Evolutionary conservation across 2,113 vertebrate genomes (phyloP), one percentile per base, ranked within the genome.

Genomic region (Tupaia tana): DNA sequence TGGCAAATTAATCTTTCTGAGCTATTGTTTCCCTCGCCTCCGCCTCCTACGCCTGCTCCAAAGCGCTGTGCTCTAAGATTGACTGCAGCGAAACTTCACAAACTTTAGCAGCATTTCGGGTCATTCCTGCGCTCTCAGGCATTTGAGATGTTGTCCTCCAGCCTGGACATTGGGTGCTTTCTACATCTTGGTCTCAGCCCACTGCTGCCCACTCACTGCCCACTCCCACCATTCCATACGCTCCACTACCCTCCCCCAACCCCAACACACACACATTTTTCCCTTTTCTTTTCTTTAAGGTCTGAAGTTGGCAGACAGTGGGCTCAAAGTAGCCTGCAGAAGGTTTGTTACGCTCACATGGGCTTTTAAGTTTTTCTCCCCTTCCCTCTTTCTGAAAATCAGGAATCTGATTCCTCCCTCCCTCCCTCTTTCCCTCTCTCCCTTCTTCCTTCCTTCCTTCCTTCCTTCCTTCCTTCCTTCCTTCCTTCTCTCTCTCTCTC

Each of bases 31-130:
- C 77, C 93, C 54, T 79, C 16, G 2, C 18, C 2, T 70, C 29
- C 25, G 43, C 43, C 16, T 83, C 25, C 74, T 43, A 43, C 43
- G 43, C 8, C 80, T 69, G 73, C 54, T 92, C 52, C 77, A 20
- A 78, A 95, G 31, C 22, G 15, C 34, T 14, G 2, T 22, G 29
- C 31, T 70, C 22, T 11, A 43, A 43, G 12, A 79, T n/a, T 70
- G 71, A 67, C 43, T 94, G 29, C 67, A 86, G 54, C 54, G n/a
- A 56, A 66, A 22, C 69, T 78, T 94, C 24, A n/a, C 75, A 80
- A 94, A 96, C 92, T 93, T 93, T 9, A 77, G 61, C 74, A 52
- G 67, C 69, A 71, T 94, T 92, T 92, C 66, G 74, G 67, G 43
- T 58, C 92, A 84, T 78, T 59, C 1, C 13, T 88, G 69, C 31